Percentiles rank a stretch among this genome's conserved stretches.
phyloP scores from a whole-genome alignment of 2,888 invertebrate species.

The Cloeon dipterum region DNA sequence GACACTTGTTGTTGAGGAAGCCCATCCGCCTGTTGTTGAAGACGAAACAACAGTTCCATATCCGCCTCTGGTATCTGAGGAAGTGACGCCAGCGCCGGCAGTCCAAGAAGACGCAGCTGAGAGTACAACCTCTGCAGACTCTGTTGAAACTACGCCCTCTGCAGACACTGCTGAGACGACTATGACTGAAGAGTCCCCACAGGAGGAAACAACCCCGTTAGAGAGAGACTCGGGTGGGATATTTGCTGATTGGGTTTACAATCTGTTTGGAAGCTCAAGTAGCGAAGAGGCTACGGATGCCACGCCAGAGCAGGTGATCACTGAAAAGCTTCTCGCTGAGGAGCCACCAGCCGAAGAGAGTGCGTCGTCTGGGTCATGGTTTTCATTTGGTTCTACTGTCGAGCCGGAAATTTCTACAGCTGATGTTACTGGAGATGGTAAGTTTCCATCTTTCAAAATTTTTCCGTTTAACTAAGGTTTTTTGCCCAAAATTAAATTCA shows the following conservation, averaged over 20 bases:
- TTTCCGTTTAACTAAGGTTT: no score
- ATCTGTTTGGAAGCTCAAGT: not conserved
- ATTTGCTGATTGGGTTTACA: slow-evolving; percentile 1
- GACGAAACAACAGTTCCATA: not conserved
- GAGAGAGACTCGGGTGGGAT: no score
- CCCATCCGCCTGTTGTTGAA: not conserved
- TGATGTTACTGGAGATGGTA: not conserved
- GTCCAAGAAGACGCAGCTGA: no score
- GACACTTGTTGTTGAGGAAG: not conserved
- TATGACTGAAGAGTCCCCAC: no score
- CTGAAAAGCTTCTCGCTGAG: not conserved
- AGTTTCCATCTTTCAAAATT: not conserved
- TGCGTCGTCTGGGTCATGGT: not conserved
- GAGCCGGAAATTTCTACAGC: not conserved
- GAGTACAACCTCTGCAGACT: no score
- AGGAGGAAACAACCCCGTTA: no score
- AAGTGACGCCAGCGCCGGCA: no score
- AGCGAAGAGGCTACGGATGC: not conserved
- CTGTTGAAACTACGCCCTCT: not conserved
- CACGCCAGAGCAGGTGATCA: not conserved
- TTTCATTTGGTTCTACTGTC: not conserved
- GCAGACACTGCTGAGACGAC: no score
- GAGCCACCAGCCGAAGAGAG: not conserved
- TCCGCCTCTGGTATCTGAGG: not conserved
- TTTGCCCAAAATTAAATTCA: no score